Conservation (phyloP, 2,113 vertebrate genomes). For the Eclectus roratus region DNA sequence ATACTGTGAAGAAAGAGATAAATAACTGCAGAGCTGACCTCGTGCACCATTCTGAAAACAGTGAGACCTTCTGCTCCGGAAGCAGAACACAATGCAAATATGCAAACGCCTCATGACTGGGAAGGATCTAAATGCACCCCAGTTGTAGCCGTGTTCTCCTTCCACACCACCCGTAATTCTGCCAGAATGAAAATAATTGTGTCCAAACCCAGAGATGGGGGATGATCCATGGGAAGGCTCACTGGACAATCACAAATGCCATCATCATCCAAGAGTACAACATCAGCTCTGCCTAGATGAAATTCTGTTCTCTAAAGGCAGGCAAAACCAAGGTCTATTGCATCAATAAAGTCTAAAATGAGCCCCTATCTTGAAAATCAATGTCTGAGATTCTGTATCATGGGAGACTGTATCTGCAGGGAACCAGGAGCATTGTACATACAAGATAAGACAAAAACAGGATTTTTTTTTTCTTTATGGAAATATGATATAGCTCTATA, state of each 20-base stretch:
- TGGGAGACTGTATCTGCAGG: background rate
- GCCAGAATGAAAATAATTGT: background rate
- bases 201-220: background rate
- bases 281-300: constrained; percentile 10
- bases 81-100: background rate
- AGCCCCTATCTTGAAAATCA: background rate
- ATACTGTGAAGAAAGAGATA: background rate
- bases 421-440: background rate
- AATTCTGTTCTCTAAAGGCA: constrained; percentile 18
- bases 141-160: background rate
- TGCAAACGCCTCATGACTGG: background rate
- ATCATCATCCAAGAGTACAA: background rate
- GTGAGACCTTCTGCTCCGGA: background rate
- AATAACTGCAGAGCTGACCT: background rate
- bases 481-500: background rate
- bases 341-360: background rate
- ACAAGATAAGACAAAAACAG: background rate
- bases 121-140: background rate
- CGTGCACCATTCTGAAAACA: background rate
- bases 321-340: background rate
- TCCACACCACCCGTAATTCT: background rate
- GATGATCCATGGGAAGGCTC: background rate
- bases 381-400: background rate
- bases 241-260: constrained; percentile 8
- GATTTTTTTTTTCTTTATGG: background rate